These are phyloP conservation scores for Tetramorium alpestre DNA, from an alignment of 1,140 invertebrate species.

Conservation along the genomic window DNA sequence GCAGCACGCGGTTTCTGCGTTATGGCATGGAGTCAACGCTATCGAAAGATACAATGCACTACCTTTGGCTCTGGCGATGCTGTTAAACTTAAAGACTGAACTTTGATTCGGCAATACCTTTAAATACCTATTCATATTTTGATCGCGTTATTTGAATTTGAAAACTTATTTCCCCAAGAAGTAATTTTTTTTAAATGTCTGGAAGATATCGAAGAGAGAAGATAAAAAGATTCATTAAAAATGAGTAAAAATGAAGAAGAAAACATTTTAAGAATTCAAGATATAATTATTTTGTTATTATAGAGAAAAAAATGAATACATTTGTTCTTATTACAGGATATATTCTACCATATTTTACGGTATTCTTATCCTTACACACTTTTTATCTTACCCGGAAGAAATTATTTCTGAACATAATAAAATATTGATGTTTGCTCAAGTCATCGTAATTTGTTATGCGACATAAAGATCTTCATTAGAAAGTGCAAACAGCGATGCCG, in stretches of 20 bases:
- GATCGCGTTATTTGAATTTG: background rate
- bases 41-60: slow-evolving; percentile 26
- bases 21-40: slow-evolving; percentile 54
- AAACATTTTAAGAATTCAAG: background rate
- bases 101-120: background rate
- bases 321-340: background rate
- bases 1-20: slow-evolving; percentile 60
- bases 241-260: background rate
- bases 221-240: background rate
- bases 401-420: background rate
- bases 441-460: background rate
- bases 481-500: slow-evolving; percentile 21
- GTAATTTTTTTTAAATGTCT: background rate
- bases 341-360: background rate
- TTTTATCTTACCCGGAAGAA: background rate
- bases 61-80: slow-evolving; percentile 20
- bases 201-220: too few relatives aligned
- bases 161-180: background rate
- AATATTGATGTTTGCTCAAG: background rate
- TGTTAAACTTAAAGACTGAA: background rate
- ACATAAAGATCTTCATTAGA: slow-evolving; percentile 23
- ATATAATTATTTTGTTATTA: background rate
- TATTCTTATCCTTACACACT: background rate
- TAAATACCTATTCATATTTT: background rate
- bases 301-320: background rate